Base-by-base conservation (phyloP, 2,888 invertebrate species). In the Caenorhabditis uteleia region DNA sequence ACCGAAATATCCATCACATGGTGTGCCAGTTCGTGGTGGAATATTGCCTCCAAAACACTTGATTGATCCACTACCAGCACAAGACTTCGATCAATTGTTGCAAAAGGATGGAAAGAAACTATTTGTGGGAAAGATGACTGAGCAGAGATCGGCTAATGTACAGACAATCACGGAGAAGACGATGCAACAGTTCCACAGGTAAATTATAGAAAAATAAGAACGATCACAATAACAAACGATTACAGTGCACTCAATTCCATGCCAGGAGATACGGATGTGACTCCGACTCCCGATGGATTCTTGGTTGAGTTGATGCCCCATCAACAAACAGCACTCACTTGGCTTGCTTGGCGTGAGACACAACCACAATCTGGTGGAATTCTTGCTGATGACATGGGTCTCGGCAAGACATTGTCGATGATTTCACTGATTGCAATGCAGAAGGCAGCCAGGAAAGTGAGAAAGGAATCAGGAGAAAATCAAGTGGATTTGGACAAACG, bases 261-360 rank as follows among this genome's bases (percentile, higher is more conserved):
- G 6, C 78, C 78, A 3, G 71, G 53, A 3, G 71, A 75, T 18
- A 66, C 60, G 0, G 68, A 68, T 8, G 23, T 54, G 10, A 66
- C 75, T 0, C 73, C 74, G 8, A 73, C 79, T n/a, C 79, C 79
- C 2, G 40, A 62, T 5, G 77, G 75, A 10, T 26, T 80, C n/a
- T 53, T 47, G 2, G 43, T 79, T 10, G 75, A 80, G 3, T 43
- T 82, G 45, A 75, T 82, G 80, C 68, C 57, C 3, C 81, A 81
- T 36, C 81, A 81, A 54, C 77, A 78, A 57, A 42, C 90, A 78
- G 95, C 92, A 0, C 85, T 95, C 0, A 88, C 90, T 12, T 95
- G 95, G 94, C 86, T 95, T 78, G 80, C 87, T 20, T 95, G 93
- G 93, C 86, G 95, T 20, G 95, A 95, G 85, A 86, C 86, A n/a